Base-by-base conservation (phyloP, 2,113 vertebrate species). In the Thunnus thynnus region DNA sequence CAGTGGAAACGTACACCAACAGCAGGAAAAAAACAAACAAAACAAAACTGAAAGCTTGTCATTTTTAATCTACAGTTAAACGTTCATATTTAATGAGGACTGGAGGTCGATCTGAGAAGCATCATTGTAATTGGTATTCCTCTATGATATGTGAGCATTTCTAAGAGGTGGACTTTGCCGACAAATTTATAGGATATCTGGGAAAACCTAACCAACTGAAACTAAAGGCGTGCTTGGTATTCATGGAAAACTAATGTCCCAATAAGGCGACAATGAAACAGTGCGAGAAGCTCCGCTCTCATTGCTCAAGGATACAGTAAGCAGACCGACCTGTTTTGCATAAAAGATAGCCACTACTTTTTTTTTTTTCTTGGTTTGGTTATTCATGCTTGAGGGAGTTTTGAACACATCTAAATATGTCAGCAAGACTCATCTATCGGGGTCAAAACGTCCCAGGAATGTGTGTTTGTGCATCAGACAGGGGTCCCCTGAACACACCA, bases 351-450 rank as follows among this genome's bases (percentile, higher is more conserved):
- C 80, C 30, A 22, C 46, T 3, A 30, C 65, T 77, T 76, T 6
- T 76, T 76, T 66, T 65, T 55, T 64, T 56, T 69, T n/a, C 1
- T n/a, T 69, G 27, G 27, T 83, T 78, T 79, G 78, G 20, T 89
- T 83, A 76, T 89, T 89, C 67, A 89, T 8, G 87, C 89, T 90
- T 47, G 63, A 63, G 72, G 87, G 60, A 30, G 18, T 77, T 86
- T 73, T 72, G 64, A 80, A 84, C 63, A 78, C 60, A 76, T 78
- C 69, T 70, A 51, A 79, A 73, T 80, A 62, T 78, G 83, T 80
- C 76, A 76, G 58, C n/a, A 61, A 70, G 82, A 69, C 55, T 76
- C 74, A 74, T 63, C 69, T 55, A 71, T 78, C 32, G 6, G 44
- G 89, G 85, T 87, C 72, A 80, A 84, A 79, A 32, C 56, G 58